A percentile compares a stretch with the other conserved stretches of the same genome.
Evolutionary conservation across 2,113 vertebrate species (phyloP).

Genomic region (Catharus fuscescens): DNA sequence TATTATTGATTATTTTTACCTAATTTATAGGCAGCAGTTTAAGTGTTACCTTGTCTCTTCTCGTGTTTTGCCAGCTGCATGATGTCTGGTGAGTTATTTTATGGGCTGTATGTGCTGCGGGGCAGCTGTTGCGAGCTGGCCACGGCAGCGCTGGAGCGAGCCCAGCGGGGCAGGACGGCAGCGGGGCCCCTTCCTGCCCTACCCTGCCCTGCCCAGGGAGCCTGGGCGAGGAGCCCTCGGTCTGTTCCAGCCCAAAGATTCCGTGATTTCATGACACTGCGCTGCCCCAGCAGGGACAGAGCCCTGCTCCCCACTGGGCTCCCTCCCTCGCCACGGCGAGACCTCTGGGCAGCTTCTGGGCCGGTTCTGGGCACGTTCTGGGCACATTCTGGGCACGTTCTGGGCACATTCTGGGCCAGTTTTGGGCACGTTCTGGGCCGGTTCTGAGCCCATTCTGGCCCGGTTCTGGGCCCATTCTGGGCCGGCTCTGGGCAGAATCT

Average conservation of each 20-base stretch:
- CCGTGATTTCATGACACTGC: rapidly evolving
- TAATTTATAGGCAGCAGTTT: constrained; percentile 61
- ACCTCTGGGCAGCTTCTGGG: too few relatives aligned
- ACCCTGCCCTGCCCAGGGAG: too few relatives aligned
- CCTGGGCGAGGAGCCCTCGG: neutral
- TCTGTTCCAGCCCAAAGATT: neutral
- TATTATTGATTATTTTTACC: constrained; percentile 61
- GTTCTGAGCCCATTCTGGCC: too few relatives aligned
- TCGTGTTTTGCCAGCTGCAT: neutral
- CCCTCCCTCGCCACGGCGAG: rapidly evolving
- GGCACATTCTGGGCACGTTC: too few relatives aligned
- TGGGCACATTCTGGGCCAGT: too few relatives aligned
- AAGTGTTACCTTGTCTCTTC: neutral
- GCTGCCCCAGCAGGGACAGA: neutral
- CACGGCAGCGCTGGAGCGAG: rapidly evolving
- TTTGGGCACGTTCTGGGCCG: too few relatives aligned
- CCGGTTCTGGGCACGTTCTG: too few relatives aligned
- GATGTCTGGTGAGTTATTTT: neutral
- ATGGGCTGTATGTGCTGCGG: rapidly evolving
- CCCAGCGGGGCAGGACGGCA: neutral
- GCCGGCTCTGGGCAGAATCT: too few relatives aligned
- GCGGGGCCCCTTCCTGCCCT: neutral
- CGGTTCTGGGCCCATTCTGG: too few relatives aligned
- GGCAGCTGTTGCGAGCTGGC: neutral
- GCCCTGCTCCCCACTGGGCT: rapidly evolving